Conservation (phyloP, 2,797 vertebrate genomes). For the Sebastiscus tertius region DNA sequence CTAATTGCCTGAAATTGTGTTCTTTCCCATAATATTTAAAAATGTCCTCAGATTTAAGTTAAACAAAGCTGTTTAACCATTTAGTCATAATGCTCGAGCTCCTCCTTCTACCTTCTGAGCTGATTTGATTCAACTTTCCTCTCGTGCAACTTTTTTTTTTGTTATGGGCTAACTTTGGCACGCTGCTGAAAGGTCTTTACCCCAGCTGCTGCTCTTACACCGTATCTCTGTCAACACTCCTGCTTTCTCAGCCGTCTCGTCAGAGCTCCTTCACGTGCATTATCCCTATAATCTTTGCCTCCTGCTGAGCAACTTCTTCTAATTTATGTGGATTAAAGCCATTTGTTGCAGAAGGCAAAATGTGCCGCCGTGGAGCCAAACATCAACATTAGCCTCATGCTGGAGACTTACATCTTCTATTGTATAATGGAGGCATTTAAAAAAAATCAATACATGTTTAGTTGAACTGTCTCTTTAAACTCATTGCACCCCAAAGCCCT, state of each 20-base stretch:
- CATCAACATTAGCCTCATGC: conserved; percentile 50
- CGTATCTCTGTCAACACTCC: conserved; percentile 51
- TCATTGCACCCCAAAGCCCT: conserved; percentile 25
- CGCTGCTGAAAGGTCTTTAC: conserved; percentile 42
- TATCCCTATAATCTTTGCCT: conserved; percentile 68
- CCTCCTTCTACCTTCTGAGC: background rate
- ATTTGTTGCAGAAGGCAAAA: conserved; percentile 59
- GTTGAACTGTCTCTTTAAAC: conserved; percentile 35
- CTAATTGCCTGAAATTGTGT: background rate
- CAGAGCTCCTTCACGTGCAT: conserved; percentile 34
- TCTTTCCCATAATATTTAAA: background rate
- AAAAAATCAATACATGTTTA: conserved; percentile 50
- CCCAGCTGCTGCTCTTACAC: conserved; percentile 56
- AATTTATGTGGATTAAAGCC: conserved; percentile 69
- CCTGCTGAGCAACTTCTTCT: conserved; percentile 67
- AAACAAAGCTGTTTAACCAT: background rate
- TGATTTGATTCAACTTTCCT: conserved; percentile 15
- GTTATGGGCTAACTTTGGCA: conserved; percentile 18
- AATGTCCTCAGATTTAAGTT: background rate
- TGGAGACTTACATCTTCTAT: conserved; percentile 9
- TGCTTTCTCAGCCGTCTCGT: conserved; percentile 46
- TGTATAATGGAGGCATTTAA: conserved; percentile 18
- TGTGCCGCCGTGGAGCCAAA: conserved; percentile 41
- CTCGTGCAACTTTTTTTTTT: conserved; percentile 3
- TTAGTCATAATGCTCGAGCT: background rate